Evolutionary conservation across 2,113 vertebrate species (phyloP).

Genomic region (Brachirus orientalis): DNA sequence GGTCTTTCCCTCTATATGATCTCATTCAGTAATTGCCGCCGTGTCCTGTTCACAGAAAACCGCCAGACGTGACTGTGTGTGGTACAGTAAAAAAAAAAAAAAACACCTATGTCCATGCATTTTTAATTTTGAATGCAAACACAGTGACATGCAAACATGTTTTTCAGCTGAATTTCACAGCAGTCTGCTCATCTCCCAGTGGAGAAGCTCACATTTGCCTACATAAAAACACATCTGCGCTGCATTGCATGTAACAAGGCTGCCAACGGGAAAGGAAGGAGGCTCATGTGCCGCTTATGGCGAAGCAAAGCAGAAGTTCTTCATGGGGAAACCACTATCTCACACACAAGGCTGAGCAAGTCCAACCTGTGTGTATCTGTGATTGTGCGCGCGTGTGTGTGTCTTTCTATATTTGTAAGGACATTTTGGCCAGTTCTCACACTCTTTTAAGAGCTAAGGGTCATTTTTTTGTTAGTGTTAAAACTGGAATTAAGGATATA

Average conservation of each 20-base stretch:
- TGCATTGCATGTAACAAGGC: slow-evolving; percentile 41
- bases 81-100: slow-evolving; percentile 16
- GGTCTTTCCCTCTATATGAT: neutral
- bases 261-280: slow-evolving; percentile 19
- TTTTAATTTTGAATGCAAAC: slow-evolving; percentile 66
- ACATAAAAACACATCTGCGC: slow-evolving; percentile 25
- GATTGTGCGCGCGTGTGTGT: slow-evolving; percentile 7
- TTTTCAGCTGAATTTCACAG: slow-evolving; percentile 50
- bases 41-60: neutral
- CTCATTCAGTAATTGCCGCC: neutral
- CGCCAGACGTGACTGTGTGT: slow-evolving; percentile 37
- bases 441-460: too few relatives aligned
- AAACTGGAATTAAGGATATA: neutral
- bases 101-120: slow-evolving; percentile 55
- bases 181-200: slow-evolving; percentile 50
- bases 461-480: neutral
- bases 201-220: slow-evolving; percentile 36
- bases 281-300: slow-evolving; percentile 20
- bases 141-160: slow-evolving; percentile 71
- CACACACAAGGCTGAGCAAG: slow-evolving; percentile 25
- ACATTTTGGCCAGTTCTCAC: too few relatives aligned
- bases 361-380: slow-evolving; percentile 32
- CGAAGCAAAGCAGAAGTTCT: slow-evolving; percentile 52
- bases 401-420: too few relatives aligned
- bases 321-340: slow-evolving; percentile 18